phyloP scores from a whole-genome alignment of 2,113 vertebrate species.

The Triplophysa rosa region DNA sequence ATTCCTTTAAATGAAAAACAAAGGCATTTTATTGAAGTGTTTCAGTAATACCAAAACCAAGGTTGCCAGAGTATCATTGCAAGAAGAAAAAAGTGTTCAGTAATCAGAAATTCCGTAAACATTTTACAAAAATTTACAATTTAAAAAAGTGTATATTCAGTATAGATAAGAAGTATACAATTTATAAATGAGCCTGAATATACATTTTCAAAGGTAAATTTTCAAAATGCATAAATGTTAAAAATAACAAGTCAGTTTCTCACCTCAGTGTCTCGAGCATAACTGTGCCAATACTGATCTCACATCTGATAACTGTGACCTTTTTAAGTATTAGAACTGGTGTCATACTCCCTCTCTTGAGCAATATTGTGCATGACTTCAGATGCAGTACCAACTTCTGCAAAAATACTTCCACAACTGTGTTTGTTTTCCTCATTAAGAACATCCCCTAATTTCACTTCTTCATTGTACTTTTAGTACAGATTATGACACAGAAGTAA shows the following conservation, averaged over 20 bases:
- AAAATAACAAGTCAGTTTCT: not conserved
- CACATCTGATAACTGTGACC: not conserved
- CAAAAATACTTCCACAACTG: slow-evolving; percentile 15
- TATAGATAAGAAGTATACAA: no score
- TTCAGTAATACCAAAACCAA: not conserved
- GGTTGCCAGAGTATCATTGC: no score
- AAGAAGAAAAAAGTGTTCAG: no score
- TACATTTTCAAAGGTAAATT: not conserved
- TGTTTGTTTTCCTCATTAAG: slow-evolving; percentile 37
- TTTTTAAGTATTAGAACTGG: not conserved
- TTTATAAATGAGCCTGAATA: not conserved
- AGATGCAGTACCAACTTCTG: not conserved
- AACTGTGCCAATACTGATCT: not conserved
- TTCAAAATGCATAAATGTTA: not conserved
- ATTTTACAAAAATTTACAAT: no score
- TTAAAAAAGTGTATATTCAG: no score
- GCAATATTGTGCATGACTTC: slow-evolving; percentile 28
- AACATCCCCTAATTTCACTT: slow-evolving; percentile 43
- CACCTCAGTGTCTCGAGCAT: slow-evolving; percentile 30
- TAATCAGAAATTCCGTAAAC: no score
- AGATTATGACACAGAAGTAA: no score
- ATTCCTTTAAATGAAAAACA: not conserved
- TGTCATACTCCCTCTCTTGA: slow-evolving; percentile 4
- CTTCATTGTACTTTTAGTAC: not conserved
- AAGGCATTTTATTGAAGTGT: not conserved